These are phyloP conservation scores for Drosophila persimilis DNA, from an alignment of 1,140 invertebrate species.

Conservation along the genomic window DNA sequence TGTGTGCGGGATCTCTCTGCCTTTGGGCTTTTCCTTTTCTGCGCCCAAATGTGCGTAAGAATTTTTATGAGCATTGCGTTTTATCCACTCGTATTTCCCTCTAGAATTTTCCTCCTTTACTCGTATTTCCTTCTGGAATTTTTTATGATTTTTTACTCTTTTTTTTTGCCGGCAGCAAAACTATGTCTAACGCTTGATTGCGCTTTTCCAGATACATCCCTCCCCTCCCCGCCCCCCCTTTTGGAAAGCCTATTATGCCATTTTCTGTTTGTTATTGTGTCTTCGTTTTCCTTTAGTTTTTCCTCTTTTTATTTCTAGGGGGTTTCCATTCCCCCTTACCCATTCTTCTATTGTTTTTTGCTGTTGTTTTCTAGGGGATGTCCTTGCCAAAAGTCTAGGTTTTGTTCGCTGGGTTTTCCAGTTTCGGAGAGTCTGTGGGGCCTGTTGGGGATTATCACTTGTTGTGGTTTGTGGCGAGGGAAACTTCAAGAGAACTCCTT, in stretches of 20 bases:
- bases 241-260: slow-evolving; percentile 39
- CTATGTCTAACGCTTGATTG: slow-evolving; percentile 71
- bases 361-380: slow-evolving; percentile 11
- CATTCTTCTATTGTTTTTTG: slow-evolving; percentile 4
- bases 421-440: slow-evolving; percentile 1
- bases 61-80: slow-evolving; percentile 78
- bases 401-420: not conserved
- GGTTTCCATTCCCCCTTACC: slow-evolving; percentile 6
- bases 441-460: no score
- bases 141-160: slow-evolving; percentile 74
- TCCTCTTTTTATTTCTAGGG: not conserved
- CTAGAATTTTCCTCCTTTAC: not conserved
- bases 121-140: slow-evolving; percentile 28
- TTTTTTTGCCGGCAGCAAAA: slow-evolving; percentile 44
- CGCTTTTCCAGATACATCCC: slow-evolving; percentile 33
- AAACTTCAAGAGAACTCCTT: no score
- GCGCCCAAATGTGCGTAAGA: slow-evolving; percentile 74
- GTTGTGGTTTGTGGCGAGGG: no score
- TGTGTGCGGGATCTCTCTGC: not conserved
- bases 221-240: no score
- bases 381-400: slow-evolving; percentile 23
- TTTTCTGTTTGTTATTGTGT: slow-evolving; percentile 68
- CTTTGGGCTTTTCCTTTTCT: slow-evolving; percentile 37
- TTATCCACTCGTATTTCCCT: slow-evolving; percentile 37
- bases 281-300: slow-evolving; percentile 11